Evolutionary conservation across 1,140 invertebrate genomes (phyloP).

Genomic region (Drosophila leontia): DNA sequence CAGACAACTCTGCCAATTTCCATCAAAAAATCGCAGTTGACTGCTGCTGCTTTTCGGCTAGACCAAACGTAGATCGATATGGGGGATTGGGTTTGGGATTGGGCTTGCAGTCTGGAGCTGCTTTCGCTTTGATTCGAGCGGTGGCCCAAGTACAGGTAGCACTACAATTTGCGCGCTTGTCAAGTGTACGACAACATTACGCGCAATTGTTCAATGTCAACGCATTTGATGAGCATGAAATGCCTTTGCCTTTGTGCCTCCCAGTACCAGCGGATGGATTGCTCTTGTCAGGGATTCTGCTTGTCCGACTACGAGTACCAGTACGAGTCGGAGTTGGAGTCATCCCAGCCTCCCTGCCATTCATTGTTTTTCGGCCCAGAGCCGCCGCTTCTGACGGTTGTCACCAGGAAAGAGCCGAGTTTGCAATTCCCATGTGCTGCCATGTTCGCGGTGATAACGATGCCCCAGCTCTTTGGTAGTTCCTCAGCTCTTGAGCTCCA

Average conservation of each 20-base stretch:
- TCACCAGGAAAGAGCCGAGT: conserved; percentile 15
- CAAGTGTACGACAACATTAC: conserved; percentile 84
- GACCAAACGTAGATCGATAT: conserved; percentile 66
- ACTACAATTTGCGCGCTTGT: conserved; percentile 83
- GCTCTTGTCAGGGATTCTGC: conserved; percentile 45
- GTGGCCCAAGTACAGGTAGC: conserved; percentile 62
- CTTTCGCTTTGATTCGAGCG: conserved; percentile 62
- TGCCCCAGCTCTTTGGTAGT: conserved; percentile 30
- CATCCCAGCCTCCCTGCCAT: conserved; percentile 38
- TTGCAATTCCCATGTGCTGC: conserved; percentile 79
- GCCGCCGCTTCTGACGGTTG: conserved; percentile 27
- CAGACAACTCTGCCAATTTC: conserved; percentile 79
- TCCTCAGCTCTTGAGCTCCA: conserved; percentile 11
- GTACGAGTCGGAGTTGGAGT: background rate
- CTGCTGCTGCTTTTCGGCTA: conserved; percentile 57
- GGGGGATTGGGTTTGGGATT: conserved; percentile 9
- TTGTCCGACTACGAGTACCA: background rate
- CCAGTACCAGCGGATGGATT: conserved; percentile 53
- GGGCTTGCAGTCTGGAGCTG: conserved; percentile 4
- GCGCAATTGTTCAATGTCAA: conserved; percentile 83
- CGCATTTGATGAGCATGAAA: conserved; percentile 83
- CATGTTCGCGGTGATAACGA: conserved; percentile 81
- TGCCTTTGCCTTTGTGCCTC: conserved; percentile 52
- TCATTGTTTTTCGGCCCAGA: conserved; percentile 64
- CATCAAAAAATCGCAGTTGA: conserved; percentile 70